These are phyloP conservation scores for Oryzaephilus surinamensis DNA, from an alignment of 1,140 invertebrate species.

Conservation along the genomic window DNA sequence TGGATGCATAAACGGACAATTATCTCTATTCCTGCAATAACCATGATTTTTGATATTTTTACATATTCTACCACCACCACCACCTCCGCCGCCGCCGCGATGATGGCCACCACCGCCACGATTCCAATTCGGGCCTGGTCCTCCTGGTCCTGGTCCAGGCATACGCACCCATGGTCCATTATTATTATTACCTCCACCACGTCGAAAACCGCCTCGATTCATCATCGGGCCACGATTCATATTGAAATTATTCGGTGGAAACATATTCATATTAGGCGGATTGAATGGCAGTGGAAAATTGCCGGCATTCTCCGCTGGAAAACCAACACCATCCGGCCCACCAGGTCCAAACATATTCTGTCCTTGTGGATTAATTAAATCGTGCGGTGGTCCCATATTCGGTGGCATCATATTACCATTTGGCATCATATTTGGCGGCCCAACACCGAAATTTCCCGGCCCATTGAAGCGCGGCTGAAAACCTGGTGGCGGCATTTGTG, in stretches of 20 bases:
- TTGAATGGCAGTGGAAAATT: slow-evolving; percentile 20
- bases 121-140: slow-evolving; percentile 39
- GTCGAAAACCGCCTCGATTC: slow-evolving; percentile 24
- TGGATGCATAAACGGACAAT: slow-evolving; percentile 67
- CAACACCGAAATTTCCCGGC: slow-evolving; percentile 26
- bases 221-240: slow-evolving; percentile 30
- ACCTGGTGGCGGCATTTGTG: slow-evolving; percentile 32
- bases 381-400: slow-evolving; percentile 32
- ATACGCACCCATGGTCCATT: slow-evolving; percentile 36
- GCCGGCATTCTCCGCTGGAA: slow-evolving; percentile 21
- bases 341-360: slow-evolving; percentile 20
- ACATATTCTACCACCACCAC: slow-evolving; percentile 48
- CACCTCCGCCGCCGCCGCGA: slow-evolving; percentile 33
- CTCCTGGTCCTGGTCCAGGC: slow-evolving; percentile 38
- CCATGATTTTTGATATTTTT: slow-evolving; percentile 66
- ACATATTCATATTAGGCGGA: slow-evolving; percentile 24
- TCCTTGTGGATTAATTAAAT: slow-evolving; percentile 25
- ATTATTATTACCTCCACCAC: slow-evolving; percentile 24
- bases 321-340: slow-evolving; percentile 20
- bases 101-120: slow-evolving; percentile 38
- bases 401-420: slow-evolving; percentile 24
- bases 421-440: slow-evolving; percentile 32
- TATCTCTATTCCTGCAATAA: slow-evolving; percentile 63
- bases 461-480: slow-evolving; percentile 10
- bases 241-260: slow-evolving; percentile 30